Evolutionary conservation across 2,888 invertebrate genomes (phyloP), one percentile per base, ranked within the genome.

Genomic region (Gymnocheta viridis): DNA sequence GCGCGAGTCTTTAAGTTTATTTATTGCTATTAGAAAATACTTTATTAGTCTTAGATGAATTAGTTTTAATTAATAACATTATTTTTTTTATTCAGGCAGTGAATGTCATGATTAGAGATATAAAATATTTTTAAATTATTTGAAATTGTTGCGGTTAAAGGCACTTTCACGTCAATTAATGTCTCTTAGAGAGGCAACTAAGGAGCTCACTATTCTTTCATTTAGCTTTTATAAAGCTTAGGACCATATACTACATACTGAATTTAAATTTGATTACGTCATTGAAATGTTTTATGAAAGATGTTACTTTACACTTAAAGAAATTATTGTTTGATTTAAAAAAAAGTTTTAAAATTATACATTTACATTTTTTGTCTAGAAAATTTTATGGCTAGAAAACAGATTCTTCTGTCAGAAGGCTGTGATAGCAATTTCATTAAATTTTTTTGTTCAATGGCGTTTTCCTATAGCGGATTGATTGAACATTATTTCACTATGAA

Each of bases 181-280:
- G 29, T 12, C 29, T 54, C 29, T 41, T 14, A 7, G 19, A 38
- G 38, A 56, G 17, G 14, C n/a, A 6, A 67, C 66, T 77, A 58
- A 27, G 47, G 54, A 70, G 56, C 62, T 56, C 12, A 56, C 29
- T 72, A 54, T 51, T 32, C 17, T 64, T 47, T 72, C 51, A 17
- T 64, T 54, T 56, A 54, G 54, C 35, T 72, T 79, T 79, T 64
- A 79, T 78, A 70, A 70, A 62, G n/a, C 9, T 35, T 58, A 47
- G 67, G 49, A 38, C 32, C 27, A 60, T 38, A 2, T 27, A 27
- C n/a, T 27, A 5, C 5, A 19, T 6, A 38, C 1, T 66, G 54
- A 12, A 58, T 67, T 58, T 7, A 27, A 64, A 29, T 54, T 32
- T 60, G 62, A 56, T 78, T 69, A 54, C 78, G 56, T 79, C 78